Evolutionary conservation across 2,113 vertebrate genomes (phyloP).

Genomic region (Bubo scandiacus): DNA sequence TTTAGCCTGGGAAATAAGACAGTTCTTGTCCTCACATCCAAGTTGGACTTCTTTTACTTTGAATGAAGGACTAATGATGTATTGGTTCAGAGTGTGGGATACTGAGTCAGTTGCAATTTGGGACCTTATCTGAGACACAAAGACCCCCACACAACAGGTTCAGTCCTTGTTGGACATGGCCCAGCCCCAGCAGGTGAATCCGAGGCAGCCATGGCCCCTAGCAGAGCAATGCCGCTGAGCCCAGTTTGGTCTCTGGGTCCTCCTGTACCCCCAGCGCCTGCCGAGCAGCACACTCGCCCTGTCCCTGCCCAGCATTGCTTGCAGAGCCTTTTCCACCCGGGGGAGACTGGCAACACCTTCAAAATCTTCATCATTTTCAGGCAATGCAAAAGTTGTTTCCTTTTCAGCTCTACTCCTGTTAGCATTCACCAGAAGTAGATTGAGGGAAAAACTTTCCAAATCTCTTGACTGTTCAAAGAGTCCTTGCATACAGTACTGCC

Average conservation of each 20-base stretch:
- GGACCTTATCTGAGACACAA: not conserved
- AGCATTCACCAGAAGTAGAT: not conserved
- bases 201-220: fast-evolving
- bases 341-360: not conserved
- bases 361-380: not conserved
- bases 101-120: not conserved
- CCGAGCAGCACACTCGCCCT: not conserved
- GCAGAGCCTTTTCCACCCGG: not conserved
- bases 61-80: not conserved
- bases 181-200: not conserved
- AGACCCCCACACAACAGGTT: fast-evolving
- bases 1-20: not conserved
- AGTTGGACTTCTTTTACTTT: not conserved
- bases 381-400: not conserved
- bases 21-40: not conserved
- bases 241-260: not conserved
- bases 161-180: fast-evolving
- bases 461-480: not conserved
- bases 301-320: not conserved
- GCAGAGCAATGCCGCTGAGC: not conserved
- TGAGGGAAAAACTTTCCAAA: not conserved
- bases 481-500: not conserved
- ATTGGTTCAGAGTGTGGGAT: not conserved
- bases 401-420: not conserved
- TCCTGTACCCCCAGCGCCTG: fast-evolving